phyloP scores from a whole-genome alignment of 2,113 vertebrate species.

The Elaphurus davidianus region DNA sequence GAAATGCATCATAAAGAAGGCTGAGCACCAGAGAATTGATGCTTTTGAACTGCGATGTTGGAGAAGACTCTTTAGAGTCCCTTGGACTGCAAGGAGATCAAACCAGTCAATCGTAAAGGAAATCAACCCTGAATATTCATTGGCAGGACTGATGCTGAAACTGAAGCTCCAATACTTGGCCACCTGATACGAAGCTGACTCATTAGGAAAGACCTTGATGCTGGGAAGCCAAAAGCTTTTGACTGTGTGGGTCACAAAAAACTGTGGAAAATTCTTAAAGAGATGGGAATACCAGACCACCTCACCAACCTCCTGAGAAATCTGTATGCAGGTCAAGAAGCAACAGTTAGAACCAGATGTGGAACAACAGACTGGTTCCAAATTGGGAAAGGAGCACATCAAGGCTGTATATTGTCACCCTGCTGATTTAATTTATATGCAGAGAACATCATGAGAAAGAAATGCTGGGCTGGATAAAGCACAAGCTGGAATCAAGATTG shows the following conservation, averaged over 20 bases:
- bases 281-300: neutral
- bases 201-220: neutral
- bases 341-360: neutral
- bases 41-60: neutral
- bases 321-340: neutral
- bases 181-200: neutral
- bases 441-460: neutral
- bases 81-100: neutral
- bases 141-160: neutral
- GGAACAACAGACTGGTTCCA: neutral
- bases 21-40: neutral
- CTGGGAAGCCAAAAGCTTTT: neutral
- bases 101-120: neutral
- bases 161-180: neutral
- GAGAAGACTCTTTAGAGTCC: neutral
- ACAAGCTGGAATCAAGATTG: neutral
- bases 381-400: neutral
- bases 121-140: neutral
- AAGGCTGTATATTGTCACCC: neutral
- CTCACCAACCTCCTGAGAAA: neutral
- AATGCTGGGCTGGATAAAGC: neutral
- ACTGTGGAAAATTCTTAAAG: neutral
- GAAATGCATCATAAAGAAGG: neutral
- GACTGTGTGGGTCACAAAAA: neutral
- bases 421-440: neutral